phyloP scores from a whole-genome alignment of 1,140 invertebrate genomes.

The Drosophila funebris region DNA sequence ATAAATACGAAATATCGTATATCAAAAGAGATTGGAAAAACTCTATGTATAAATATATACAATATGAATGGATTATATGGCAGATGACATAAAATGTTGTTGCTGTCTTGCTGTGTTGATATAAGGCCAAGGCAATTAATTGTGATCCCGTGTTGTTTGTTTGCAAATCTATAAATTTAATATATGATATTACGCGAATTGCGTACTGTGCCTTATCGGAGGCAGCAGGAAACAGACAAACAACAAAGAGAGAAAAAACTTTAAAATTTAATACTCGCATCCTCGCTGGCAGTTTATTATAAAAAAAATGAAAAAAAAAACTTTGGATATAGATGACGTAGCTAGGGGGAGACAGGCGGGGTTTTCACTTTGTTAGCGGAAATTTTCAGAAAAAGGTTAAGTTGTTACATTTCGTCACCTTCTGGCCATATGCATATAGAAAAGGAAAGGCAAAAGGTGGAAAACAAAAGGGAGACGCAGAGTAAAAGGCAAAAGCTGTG shows the following conservation, averaged over 20 bases:
- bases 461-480: neutral
- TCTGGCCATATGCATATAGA: constrained; percentile 19
- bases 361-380: constrained; percentile 72
- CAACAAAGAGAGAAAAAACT: neutral
- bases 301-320: constrained; percentile 16
- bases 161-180: constrained; percentile 27
- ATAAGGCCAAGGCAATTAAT: constrained; percentile 36
- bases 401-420: constrained; percentile 82
- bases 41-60: constrained; percentile 1
- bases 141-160: constrained; percentile 7
- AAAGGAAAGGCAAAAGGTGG: neutral
- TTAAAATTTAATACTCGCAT: constrained; percentile 42
- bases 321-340: constrained; percentile 2
- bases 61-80: constrained; percentile 22
- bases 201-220: constrained; percentile 36
- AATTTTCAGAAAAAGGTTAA: constrained; percentile 76
- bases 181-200: constrained; percentile 16
- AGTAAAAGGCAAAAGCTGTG: constrained; percentile 66
- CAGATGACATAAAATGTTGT: constrained; percentile 27
- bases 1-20: constrained; percentile 19
- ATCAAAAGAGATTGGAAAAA: neutral
- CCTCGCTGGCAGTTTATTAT: neutral
- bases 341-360: neutral
- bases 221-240: constrained; percentile 16
- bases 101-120: constrained; percentile 21